Base-by-base conservation (phyloP, 2,113 vertebrate species). In the Atractosteus spatula region DNA sequence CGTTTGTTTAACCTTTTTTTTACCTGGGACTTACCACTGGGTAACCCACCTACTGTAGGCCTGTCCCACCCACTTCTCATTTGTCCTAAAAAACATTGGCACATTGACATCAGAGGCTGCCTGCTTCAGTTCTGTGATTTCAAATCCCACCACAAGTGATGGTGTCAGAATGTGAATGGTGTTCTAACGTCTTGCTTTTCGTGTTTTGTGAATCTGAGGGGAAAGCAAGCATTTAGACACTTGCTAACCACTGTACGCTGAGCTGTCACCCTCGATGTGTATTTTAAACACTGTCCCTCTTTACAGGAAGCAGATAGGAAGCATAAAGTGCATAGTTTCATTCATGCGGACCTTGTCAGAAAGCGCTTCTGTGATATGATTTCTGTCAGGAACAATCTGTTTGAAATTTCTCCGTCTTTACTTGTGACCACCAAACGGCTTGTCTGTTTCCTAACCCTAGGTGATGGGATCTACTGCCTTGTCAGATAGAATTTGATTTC, bases 301-400 rank as follows among this genome's bases (percentile, higher is more conserved):
- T 83, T 90, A 88, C 88, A 88, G 90, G 86, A 82, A 78, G 79
- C 85, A 82, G 93, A 92, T 90, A 70, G 91, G 77, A 86, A 93
- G 83, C 92, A 91, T 88, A 91, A 87, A 91, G 86, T 85, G 85
- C 83, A 83, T 81, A 86, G 86, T 92, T 92, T 92, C 88, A 81
- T 86, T 90, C 44, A 75, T 69, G 3, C 78, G 10, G 88, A 83
- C 85, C 86, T 79, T 76, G 88, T 93, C 88, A 86, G 80, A 76
- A 89, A 87, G 85, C 83, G 82, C 0, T 77, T 84, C 89, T 85
- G 86, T 66, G 88, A 93, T 90, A 91, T 90, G 88, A 89, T 90
- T 94, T 89, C 89, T 95, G 93, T 94, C 94, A 95, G 89, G 91
- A 93, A 88, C 91, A 88, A 95, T 95, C 94, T 95, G 92, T 82